A percentile compares a stretch with the other conserved stretches of the same genome.
Conservation (phyloP, 2,888 invertebrate species). For the Drosophila anomelani region DNA sequence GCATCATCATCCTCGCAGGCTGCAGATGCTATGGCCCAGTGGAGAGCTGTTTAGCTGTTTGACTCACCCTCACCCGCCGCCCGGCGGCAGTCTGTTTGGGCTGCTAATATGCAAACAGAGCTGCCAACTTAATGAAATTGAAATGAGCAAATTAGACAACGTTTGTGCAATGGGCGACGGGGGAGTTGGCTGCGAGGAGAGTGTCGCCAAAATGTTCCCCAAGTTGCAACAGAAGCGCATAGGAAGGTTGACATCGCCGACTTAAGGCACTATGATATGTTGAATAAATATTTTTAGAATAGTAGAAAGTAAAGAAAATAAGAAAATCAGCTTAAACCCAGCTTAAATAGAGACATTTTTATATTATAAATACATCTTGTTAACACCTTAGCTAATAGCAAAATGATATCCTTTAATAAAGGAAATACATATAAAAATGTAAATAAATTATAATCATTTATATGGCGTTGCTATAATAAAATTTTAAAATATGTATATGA, state of each 20-base stretch:
- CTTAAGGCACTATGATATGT: neutral
- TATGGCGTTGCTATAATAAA: too few species aligned
- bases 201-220: conserved; percentile 13
- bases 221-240: conserved; percentile 9
- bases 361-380: too few species aligned
- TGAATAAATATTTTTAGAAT: neutral
- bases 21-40: conserved; percentile 47
- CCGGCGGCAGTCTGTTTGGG: conserved; percentile 68
- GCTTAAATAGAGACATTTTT: too few species aligned
- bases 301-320: neutral
- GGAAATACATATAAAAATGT: too few species aligned
- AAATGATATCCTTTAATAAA: too few species aligned
- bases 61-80: conserved; percentile 48
- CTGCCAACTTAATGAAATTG: conserved; percentile 78
- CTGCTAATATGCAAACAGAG: conserved; percentile 78
- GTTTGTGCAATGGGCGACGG: conserved; percentile 43
- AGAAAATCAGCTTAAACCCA: too few species aligned
- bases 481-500: too few species aligned
- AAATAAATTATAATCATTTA: too few species aligned
- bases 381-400: too few species aligned
- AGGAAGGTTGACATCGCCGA: conserved; percentile 4
- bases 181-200: conserved; percentile 21
- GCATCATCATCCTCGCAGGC: conserved; percentile 38
- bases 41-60: conserved; percentile 73
- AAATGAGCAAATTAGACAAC: conserved; percentile 75